A percentile compares a stretch with the other conserved stretches of the same genome.
phyloP scores from a whole-genome alignment of 1,140 invertebrate genomes.

The Asbolus verrucosus region DNA sequence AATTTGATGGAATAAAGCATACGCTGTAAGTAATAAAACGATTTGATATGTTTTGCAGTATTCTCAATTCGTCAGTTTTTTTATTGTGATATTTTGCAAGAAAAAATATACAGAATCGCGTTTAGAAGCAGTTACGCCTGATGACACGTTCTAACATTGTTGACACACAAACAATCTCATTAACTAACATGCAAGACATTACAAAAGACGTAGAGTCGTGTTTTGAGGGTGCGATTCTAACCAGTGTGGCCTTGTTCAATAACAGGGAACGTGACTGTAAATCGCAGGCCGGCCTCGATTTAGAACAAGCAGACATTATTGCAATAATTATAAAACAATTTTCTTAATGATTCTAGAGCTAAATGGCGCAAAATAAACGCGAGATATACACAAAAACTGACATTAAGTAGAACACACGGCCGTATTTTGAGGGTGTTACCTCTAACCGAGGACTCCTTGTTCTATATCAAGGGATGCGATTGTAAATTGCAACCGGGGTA shows the following conservation, averaged over 20 bases:
- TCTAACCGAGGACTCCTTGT: no score
- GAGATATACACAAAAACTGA: no score
- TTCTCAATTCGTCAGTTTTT: slow-evolving; percentile 29
- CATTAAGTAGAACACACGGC: no score
- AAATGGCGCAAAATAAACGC: no score
- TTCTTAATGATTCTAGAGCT: no score
- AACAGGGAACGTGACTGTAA: slow-evolving; percentile 14
- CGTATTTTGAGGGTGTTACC: no score
- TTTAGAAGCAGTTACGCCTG: slow-evolving; percentile 5
- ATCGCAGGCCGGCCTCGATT: background rate
- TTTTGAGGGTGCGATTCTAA: slow-evolving; percentile 14
- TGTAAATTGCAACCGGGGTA: no score
- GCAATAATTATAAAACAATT: slow-evolving; percentile 10
- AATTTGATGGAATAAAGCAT: slow-evolving; percentile 23
- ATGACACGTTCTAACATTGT: slow-evolving; percentile 16
- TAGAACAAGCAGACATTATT: slow-evolving; percentile 3
- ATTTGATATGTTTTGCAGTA: slow-evolving; percentile 31
- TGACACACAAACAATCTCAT: slow-evolving; percentile 30
- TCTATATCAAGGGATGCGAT: no score
- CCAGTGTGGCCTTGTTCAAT: slow-evolving; percentile 18
- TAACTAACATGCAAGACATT: slow-evolving; percentile 13
- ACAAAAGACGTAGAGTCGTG: slow-evolving; percentile 21
- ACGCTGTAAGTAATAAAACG: slow-evolving; percentile 15
- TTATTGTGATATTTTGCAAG: background rate
- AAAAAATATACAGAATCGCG: slow-evolving; percentile 1